Evolutionary conservation across 2,797 vertebrate genomes (phyloP).

Genomic region (Chromobotia macracanthus): DNA sequence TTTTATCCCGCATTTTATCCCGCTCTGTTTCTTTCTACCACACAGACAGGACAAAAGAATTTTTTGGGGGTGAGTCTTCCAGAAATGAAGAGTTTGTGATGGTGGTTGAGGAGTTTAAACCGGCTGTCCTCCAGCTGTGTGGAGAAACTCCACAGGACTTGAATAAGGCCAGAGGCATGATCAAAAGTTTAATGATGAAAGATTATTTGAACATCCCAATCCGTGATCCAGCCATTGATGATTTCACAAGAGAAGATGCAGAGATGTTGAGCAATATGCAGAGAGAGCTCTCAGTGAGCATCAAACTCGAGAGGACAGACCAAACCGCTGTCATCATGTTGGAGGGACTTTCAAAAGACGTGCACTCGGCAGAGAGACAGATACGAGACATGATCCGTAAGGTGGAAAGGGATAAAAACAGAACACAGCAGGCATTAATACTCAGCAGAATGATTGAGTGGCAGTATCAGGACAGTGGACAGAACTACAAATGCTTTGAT

Average conservation of each 20-base stretch:
- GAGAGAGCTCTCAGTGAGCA: constrained; percentile 71
- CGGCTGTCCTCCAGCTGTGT: constrained; percentile 81
- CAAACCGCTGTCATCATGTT: constrained; percentile 72
- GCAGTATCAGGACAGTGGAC: constrained; percentile 61
- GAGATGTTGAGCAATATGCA: constrained; percentile 74
- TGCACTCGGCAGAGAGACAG: constrained; percentile 64
- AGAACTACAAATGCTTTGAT: constrained; percentile 67
- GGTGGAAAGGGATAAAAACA: constrained; percentile 66
- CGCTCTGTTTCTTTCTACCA: background rate
- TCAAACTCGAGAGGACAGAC: constrained; percentile 66
- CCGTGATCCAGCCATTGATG: constrained; percentile 71
- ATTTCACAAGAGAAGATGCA: constrained; percentile 71
- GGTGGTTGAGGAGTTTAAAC: constrained; percentile 66
- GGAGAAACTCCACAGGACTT: constrained; percentile 71
- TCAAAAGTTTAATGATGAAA: constrained; percentile 70
- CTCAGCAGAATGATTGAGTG: constrained; percentile 75
- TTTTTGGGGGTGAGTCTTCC: background rate
- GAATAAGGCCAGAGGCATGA: constrained; percentile 59
- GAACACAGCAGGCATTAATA: constrained; percentile 68
- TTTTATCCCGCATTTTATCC: background rate
- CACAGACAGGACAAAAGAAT: constrained; percentile 28
- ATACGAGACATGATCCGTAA: constrained; percentile 77
- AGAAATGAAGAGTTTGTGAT: constrained; percentile 35
- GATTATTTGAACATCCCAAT: constrained; percentile 73
- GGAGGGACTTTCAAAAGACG: constrained; percentile 81